Evolutionary conservation across 2,113 vertebrate species (phyloP).

Genomic region (Ophiodon elongatus): DNA sequence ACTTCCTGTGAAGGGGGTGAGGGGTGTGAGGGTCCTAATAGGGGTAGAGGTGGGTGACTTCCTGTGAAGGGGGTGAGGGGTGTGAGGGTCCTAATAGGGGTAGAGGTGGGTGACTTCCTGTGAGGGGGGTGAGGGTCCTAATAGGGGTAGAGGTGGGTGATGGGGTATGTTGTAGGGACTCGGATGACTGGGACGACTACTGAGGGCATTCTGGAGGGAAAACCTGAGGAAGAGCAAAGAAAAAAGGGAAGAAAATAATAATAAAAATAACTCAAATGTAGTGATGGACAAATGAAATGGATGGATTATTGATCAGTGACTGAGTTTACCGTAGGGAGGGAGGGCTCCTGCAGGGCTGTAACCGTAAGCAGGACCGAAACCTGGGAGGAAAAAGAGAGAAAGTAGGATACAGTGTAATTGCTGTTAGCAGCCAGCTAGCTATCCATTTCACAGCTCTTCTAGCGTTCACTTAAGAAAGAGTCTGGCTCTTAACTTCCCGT

Average conservation of each 20-base stretch:
- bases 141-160: conserved; percentile 69
- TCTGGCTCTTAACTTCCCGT: not conserved
- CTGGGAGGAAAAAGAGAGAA: conserved; percentile 66
- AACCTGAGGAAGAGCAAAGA: conserved; percentile 67
- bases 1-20: not conserved
- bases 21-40: conserved; percentile 56
- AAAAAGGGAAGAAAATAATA: conserved; percentile 9
- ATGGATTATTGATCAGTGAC: conserved; percentile 20
- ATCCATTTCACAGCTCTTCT: not conserved
- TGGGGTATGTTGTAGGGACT: conserved; percentile 59
- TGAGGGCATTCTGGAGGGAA: conserved; percentile 72
- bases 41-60: conserved; percentile 65
- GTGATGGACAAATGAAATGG: conserved; percentile 29
- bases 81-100: too few relatives aligned
- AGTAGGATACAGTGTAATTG: not conserved
- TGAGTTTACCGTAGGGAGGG: conserved; percentile 89
- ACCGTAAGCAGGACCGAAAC: conserved; percentile 90
- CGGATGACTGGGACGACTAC: conserved; percentile 73
- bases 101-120: not conserved
- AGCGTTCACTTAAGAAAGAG: not conserved
- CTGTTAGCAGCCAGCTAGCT: not conserved
- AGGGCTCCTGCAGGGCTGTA: conserved; percentile 87
- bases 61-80: conserved; percentile 21
- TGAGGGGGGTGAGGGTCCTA: conserved; percentile 31
- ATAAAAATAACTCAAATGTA: conserved; percentile 49